phyloP scores from a whole-genome alignment of 2,888 invertebrate genomes.

The Spilosoma lubricipeda region DNA sequence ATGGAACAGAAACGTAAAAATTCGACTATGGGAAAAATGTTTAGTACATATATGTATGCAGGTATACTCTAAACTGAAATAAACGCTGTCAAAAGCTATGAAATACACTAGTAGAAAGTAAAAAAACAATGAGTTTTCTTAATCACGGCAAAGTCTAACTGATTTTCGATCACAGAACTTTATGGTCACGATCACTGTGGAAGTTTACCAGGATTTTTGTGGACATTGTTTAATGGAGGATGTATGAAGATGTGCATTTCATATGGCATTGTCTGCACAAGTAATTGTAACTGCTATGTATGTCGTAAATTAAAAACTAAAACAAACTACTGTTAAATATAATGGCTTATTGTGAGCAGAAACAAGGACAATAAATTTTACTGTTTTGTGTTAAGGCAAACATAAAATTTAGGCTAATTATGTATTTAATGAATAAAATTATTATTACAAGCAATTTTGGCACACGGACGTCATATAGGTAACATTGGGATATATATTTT shows the following conservation, averaged over 20 bases:
- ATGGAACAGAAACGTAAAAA: background rate
- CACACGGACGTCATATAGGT: background rate
- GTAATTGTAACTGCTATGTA: background rate
- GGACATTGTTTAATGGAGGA: background rate
- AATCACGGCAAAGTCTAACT: background rate
- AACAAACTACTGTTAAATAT: background rate
- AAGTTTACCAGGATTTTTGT: background rate
- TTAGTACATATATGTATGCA: background rate
- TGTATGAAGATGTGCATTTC: background rate
- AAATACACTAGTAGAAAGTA: background rate
- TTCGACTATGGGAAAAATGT: background rate
- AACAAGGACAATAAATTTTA: background rate
- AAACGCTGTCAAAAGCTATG: background rate
- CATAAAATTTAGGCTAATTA: background rate
- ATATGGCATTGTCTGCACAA: background rate
- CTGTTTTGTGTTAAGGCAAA: background rate
- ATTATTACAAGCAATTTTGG: background rate
- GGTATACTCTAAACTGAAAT: background rate
- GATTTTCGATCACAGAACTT: background rate
- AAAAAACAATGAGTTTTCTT: too few species aligned
- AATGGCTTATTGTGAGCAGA: background rate
- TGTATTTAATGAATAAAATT: background rate
- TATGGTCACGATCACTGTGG: too few species aligned
- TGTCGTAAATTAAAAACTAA: background rate
- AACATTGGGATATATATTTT: background rate